Percentiles rank a stretch among this genome's conserved stretches.
Conservation (phyloP, 2,113 vertebrate genomes). For the Zosterops borbonicus region DNA sequence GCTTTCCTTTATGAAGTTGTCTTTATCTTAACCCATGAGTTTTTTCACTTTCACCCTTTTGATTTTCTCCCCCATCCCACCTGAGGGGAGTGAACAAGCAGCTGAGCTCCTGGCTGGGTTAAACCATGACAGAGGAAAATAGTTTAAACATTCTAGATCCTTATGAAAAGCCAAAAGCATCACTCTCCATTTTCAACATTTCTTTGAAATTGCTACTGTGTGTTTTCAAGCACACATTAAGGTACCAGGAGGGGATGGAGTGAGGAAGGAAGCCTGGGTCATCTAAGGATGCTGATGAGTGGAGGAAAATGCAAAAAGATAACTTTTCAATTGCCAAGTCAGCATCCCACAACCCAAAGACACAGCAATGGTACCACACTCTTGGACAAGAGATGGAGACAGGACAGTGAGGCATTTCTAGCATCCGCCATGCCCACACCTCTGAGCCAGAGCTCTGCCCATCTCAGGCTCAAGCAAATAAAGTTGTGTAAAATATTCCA, state of each 20-base stretch:
- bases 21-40: background rate
- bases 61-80: background rate
- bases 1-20: background rate
- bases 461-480: background rate
- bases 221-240: background rate
- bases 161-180: background rate
- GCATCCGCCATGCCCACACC: background rate
- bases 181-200: background rate
- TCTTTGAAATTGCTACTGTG: background rate
- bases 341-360: background rate
- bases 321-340: background rate
- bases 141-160: background rate
- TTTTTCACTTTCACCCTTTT: background rate
- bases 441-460: rapidly evolving
- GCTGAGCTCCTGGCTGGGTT: background rate
- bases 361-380: background rate
- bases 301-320: background rate
- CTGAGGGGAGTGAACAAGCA: background rate
- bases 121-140: background rate
- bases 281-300: background rate
- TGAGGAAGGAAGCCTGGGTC: background rate
- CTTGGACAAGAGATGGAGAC: background rate
- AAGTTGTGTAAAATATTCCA: background rate
- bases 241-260: background rate
- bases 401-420: background rate